A percentile compares a stretch with the other conserved stretches of the same genome.
Evolutionary conservation across 2,888 invertebrate genomes (phyloP).

Genomic region (Idaea straminata): DNA sequence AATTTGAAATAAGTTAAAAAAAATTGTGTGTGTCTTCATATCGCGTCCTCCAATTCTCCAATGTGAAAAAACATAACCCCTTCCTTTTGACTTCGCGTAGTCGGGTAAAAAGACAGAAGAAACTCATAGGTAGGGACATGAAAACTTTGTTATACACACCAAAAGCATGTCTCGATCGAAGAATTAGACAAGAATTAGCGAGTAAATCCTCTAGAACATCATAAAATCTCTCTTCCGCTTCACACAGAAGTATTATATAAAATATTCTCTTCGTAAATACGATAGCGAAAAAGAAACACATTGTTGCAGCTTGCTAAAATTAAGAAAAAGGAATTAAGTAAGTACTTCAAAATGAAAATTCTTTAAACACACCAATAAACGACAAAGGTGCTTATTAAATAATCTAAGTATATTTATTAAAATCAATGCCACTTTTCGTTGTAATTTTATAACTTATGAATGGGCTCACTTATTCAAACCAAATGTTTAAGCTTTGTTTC

Average conservation of each 20-base stretch:
- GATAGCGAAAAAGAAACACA: not conserved
- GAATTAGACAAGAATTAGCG: not conserved
- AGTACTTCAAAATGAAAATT: too few species aligned
- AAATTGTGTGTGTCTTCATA: not conserved
- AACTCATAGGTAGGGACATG: too few species aligned
- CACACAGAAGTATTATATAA: not conserved
- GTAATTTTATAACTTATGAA: too few species aligned
- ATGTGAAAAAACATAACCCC: not conserved
- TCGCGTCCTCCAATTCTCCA: not conserved
- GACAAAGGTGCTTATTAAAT: too few species aligned
- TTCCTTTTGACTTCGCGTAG: not conserved
- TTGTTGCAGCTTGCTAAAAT: not conserved
- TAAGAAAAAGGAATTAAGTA: not conserved
- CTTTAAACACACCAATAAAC: too few species aligned
- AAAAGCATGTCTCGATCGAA: not conserved
- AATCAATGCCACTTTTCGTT: too few species aligned
- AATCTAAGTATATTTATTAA: too few species aligned
- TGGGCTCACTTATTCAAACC: too few species aligned
- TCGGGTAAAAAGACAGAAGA: not conserved
- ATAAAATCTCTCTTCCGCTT: not conserved
- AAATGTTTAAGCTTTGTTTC: too few species aligned
- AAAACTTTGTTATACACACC: not conserved
- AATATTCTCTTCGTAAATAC: not conserved
- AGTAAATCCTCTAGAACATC: not conserved
- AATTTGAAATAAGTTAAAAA: too few species aligned